Evolutionary conservation across 2,113 vertebrate genomes (phyloP).

Genomic region (Halichoerus grypus): DNA sequence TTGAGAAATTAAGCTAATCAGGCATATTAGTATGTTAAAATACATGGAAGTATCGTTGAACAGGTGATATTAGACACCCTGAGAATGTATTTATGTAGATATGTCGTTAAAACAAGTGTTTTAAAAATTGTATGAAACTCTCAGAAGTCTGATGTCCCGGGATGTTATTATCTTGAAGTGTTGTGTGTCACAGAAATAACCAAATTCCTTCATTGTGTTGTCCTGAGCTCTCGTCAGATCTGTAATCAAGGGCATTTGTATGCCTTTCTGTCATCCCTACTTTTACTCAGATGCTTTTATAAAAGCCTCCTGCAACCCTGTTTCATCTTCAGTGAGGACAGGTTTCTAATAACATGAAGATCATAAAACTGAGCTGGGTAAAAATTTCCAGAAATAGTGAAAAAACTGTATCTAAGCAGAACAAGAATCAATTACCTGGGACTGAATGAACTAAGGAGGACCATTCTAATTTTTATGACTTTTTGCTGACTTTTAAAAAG

Average conservation of each 20-base stretch:
- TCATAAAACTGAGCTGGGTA: neutral
- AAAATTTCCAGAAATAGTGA: neutral
- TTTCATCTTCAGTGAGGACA: neutral
- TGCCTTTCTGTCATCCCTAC: neutral
- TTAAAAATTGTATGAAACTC: too few relatives aligned
- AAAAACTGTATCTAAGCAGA: neutral
- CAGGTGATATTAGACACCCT: neutral
- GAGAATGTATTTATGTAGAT: neutral
- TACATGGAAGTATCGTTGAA: rapidly evolving
- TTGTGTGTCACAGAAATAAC: neutral
- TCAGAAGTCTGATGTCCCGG: neutral
- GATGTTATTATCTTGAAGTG: neutral
- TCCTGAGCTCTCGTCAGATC: neutral
- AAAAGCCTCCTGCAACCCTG: too few relatives aligned
- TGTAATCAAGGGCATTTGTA: neutral
- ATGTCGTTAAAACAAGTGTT: neutral
- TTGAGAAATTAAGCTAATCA: neutral
- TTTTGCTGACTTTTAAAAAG: neutral
- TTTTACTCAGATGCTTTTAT: neutral
- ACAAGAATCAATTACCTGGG: neutral
- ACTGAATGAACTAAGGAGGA: neutral
- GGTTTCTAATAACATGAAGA: neutral
- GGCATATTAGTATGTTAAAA: neutral
- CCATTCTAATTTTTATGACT: neutral
- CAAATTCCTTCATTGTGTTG: rapidly evolving